Base-by-base conservation (phyloP, 2,797 vertebrate species). In the Enteromius fasciolatus region DNA sequence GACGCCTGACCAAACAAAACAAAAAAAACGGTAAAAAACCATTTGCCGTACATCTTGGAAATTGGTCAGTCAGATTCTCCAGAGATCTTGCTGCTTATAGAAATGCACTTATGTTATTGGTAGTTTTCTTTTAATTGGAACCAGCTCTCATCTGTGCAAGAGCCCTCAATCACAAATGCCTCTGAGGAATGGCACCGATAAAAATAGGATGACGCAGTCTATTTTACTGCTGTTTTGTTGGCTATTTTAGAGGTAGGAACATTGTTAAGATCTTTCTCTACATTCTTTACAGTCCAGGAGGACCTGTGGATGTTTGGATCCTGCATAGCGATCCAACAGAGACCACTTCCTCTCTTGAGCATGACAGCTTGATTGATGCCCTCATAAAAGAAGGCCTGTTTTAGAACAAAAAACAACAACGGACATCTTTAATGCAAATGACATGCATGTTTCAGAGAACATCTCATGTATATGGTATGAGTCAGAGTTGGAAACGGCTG, bases 291-390 rank as follows among this genome's bases (percentile, higher is more conserved):
- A 67, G 46, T 64, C 77, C 72, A 66, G 46, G 23, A 50, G 61
- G 68, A 79, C 54, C 52, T 57, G 67, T 74, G 66, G 72, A 28
- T 69, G 63, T 84, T 59, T 72, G 41, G 33, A 41, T 63, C 31
- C 5, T 73, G 54, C 20, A 18, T 81, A 81, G 39, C 39, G 41
- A 78, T 81, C 73, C 73, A 77, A n/a, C 72, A 54, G 78, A 81
- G 67, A 82, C 68, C 80, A 82, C 48, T 85, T 82, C 75, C 73
- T 77, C 14, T 74, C 68, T 57, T 33, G 44, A 39, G 59, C 75
- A 67, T 31, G 80, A 85, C 74, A 82, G 61, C 39, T 57, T 85
- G 75, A 85, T 68, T 67, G 74, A 85, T 85, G 75, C 50, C 41
- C 48, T 59, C 46, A 17, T 73, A 74, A 85, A 81, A 18, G 36